phyloP scores from a whole-genome alignment of 2,888 invertebrate species.

The Mycalesis mineus region DNA sequence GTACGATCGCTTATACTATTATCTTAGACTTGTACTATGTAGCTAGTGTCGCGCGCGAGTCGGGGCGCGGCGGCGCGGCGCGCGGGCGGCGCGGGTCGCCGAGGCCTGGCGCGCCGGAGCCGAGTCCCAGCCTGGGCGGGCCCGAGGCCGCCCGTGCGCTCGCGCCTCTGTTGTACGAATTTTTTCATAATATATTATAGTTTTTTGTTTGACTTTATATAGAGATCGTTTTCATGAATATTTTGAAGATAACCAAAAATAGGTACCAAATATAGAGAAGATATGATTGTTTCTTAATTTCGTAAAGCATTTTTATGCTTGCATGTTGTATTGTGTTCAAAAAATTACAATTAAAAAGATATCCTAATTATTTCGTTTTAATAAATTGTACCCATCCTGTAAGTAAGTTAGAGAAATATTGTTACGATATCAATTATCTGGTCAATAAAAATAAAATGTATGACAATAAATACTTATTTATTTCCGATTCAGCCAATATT shows the following conservation, averaged over 20 bases:
- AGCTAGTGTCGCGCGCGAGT: conserved; percentile 63
- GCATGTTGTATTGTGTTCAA: conserved; percentile 80
- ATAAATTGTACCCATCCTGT: conserved; percentile 29
- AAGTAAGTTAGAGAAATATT: conserved; percentile 24
- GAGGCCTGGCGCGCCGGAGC: conserved; percentile 21
- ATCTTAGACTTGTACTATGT: conserved; percentile 66
- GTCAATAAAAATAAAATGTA: conserved; percentile 29
- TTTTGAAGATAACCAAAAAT: conserved; percentile 77
- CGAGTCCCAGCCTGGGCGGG: conserved; percentile 29
- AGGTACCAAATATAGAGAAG: conserved; percentile 77
- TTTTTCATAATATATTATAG: conserved; percentile 75
- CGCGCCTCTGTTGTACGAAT: conserved; percentile 62
- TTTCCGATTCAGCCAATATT: conserved; percentile 21
- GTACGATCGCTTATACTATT: conserved; percentile 68
- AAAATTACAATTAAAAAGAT: conserved; percentile 75
- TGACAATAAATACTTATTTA: conserved; percentile 30
- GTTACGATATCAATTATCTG: conserved; percentile 30
- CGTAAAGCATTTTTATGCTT: conserved; percentile 76
- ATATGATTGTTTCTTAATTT: conserved; percentile 75
- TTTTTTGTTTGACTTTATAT: conserved; percentile 74
- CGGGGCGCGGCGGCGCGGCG: conserved; percentile 36
- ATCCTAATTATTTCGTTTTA: conserved; percentile 47
- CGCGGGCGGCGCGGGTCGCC: conserved; percentile 31
- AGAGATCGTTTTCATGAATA: conserved; percentile 71
- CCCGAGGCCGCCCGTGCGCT: conserved; percentile 48